Evolutionary conservation across 2,888 invertebrate species (phyloP).

Genomic region (Euclidia mi): DNA sequence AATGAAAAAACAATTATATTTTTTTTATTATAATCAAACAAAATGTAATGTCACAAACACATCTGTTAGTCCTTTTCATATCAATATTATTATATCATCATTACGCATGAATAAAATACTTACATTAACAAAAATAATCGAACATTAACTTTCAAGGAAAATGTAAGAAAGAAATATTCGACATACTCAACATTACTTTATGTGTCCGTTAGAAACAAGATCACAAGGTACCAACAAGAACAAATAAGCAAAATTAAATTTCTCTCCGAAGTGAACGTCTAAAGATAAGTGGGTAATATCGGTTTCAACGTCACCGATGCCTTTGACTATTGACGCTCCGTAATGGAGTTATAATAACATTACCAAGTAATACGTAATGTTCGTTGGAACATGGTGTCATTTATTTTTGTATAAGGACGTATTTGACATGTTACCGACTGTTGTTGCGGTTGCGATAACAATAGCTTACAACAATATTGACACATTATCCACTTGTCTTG

Average conservation of each 20-base stretch:
- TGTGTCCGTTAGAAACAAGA: constrained; percentile 6
- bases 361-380: background rate
- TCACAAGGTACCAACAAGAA: constrained; percentile 8
- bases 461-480: no score
- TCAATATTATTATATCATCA: no score
- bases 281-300: constrained; percentile 21
- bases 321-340: constrained; percentile 10
- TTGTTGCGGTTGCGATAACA: no score
- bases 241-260: constrained; percentile 18
- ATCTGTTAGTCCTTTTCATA: no score
- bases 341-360: constrained; percentile 2
- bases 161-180: background rate
- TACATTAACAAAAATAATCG: no score
- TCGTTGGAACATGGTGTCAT: background rate
- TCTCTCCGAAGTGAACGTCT: constrained; percentile 18
- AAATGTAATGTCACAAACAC: no score
- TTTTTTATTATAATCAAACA: no score
- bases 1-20: no score
- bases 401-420: background rate
- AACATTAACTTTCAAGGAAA: no score
- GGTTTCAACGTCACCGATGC: constrained; percentile 16
- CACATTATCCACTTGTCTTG: no score
- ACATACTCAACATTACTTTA: background rate
- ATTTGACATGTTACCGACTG: no score
- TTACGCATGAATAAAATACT: no score